Base-by-base conservation (phyloP, 2,888 invertebrate genomes). In the Drosophila formosana region DNA sequence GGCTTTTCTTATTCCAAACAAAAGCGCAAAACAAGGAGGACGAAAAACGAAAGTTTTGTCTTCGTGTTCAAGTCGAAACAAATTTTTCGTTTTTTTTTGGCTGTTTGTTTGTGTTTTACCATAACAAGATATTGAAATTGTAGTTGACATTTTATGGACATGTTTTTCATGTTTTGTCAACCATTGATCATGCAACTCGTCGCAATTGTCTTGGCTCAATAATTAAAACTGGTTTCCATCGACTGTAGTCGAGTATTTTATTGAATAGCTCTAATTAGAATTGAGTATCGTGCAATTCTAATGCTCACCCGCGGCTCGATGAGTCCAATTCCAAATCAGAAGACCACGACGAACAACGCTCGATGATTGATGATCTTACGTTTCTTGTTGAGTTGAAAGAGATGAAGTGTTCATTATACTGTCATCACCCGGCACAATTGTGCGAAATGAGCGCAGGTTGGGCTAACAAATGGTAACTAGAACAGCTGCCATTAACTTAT, bases 211-310 rank as follows among this genome's bases (percentile, higher is more conserved):
- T 37, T 37, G 37, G 37, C 18, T 47, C 41, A 39, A 67, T 62
- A 78, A 66, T 75, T 55, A 47, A 75, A 74, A 77, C 77, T 52
- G 70, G 70, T 85, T 75, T 61, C 23, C n/a, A 3, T 26, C n/a
- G 50, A 43, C 43, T 25, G 45, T 5, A 32, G n/a, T n/a, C n/a
- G n/a, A n/a, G 9, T 32, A 28, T 18, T 32, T 64, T 37, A 71
- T 64, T 89, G 81, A 89, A 90, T 90, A 76, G 80, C 74, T 71
- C 83, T 85, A 88, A 90, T 88, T 88, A 90, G 89, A 84, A 89
- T 88, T 78, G 82, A 67, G 57, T 57, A 66, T 60, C 70, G 72
- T 80, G 83, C 75, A 52, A 73, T 69, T 51, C 63, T 61, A 71
- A 67, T 76, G 72, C 65, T 60, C 57, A 32, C 71, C 70, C 64